Evolutionary conservation across 2,888 invertebrate species (phyloP).

Genomic region (Meteorus cinctellus): DNA sequence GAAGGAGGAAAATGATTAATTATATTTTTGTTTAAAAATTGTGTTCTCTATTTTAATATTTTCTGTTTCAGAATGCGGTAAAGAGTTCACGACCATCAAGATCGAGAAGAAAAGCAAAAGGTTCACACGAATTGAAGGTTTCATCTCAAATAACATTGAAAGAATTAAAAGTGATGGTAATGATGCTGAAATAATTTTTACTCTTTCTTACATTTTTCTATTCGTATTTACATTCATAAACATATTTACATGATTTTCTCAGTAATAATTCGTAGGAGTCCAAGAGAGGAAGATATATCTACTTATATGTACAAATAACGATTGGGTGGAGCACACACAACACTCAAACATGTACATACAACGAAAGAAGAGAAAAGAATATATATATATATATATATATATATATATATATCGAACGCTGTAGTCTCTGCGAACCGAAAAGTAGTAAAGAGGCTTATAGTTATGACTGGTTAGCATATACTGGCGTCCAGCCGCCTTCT

Average conservation of each 20-base stretch:
- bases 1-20: too few relatives aligned
- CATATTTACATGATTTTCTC: conserved; percentile 9
- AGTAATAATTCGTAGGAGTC: not conserved
- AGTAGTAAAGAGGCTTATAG: conserved; percentile 67
- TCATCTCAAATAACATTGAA: conserved; percentile 68
- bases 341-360: not conserved
- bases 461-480: conserved; percentile 72
- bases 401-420: not conserved
- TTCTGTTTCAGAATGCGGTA: conserved; percentile 55
- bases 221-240: conserved; percentile 3
- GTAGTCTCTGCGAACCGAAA: conserved; percentile 53
- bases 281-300: not conserved
- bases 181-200: conserved; percentile 35
- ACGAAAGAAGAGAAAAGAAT: conserved; percentile 31
- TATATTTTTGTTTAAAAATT: too few relatives aligned
- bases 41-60: not conserved
- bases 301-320: conserved; percentile 11
- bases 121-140: conserved; percentile 68
- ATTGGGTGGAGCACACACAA: conserved; percentile 18
- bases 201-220: not conserved
- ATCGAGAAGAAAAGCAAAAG: conserved; percentile 67
- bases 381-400: not conserved
- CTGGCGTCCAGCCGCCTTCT: conserved; percentile 42
- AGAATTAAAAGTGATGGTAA: conserved; percentile 69
- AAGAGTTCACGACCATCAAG: conserved; percentile 66